Evolutionary conservation across 1,140 invertebrate genomes (phyloP).

Genomic region (Berghia stephanieae): DNA sequence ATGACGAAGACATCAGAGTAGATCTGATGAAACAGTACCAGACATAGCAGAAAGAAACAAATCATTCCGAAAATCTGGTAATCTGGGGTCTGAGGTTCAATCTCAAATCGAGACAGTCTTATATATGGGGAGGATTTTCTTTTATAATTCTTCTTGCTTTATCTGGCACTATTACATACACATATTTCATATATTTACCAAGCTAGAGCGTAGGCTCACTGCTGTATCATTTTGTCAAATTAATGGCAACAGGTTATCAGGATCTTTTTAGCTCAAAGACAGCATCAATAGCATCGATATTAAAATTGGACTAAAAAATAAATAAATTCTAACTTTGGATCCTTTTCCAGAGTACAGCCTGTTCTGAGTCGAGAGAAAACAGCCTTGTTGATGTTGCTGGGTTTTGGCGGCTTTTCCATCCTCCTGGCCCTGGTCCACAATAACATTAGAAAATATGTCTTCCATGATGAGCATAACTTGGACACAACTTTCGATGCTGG

Average conservation of each 20-base stretch:
- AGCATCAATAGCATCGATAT: background rate
- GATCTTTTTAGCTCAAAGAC: background rate
- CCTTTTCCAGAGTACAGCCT: constrained; percentile 47
- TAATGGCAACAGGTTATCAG: background rate
- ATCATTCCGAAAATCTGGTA: too few relatives aligned
- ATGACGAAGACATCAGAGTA: too few relatives aligned
- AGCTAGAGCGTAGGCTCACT: background rate
- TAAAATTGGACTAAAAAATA: background rate
- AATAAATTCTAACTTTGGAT: background rate
- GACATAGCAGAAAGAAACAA: too few relatives aligned
- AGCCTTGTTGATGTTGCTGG: constrained; percentile 58
- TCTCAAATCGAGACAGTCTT: too few relatives aligned
- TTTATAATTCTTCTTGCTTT: too few relatives aligned
- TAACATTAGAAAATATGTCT: constrained; percentile 57
- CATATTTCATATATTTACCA: background rate
- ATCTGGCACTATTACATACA: too few relatives aligned
- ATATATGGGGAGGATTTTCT: too few relatives aligned
- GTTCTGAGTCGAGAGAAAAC: constrained; percentile 55
- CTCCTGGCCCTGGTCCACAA: constrained; percentile 58
- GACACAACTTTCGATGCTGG: constrained; percentile 67
- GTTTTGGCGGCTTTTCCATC: constrained; percentile 60
- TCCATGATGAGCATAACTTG: constrained; percentile 61
- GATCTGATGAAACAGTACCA: too few relatives aligned
- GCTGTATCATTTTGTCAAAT: background rate
- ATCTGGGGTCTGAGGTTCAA: too few relatives aligned